Evolutionary conservation across 37 sponge, comb jelly and placozoan species (phyloP).

Genomic region (Hormiphora californensis): DNA sequence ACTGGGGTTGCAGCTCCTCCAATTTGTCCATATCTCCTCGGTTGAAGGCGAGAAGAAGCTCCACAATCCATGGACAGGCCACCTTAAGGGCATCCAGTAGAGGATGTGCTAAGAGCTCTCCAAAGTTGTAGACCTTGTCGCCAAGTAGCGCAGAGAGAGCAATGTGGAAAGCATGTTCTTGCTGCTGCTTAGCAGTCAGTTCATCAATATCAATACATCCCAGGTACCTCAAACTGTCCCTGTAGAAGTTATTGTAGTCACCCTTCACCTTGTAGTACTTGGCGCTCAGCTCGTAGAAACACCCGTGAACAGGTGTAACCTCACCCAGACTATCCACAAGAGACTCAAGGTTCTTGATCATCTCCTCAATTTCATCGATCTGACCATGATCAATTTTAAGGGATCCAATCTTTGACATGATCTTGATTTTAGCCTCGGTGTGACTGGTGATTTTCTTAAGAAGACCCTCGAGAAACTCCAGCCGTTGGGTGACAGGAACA

Average conservation of each 20-base stretch:
- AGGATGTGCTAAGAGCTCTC: slow-evolving; percentile 80
- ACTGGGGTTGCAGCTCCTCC: slow-evolving; percentile 46
- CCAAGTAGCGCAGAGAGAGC: slow-evolving; percentile 80
- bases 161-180: slow-evolving; percentile 61
- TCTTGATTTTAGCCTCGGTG: slow-evolving; percentile 39
- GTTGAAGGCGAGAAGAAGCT: slow-evolving; percentile 72
- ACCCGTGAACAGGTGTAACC: slow-evolving; percentile 69
- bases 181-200: slow-evolving; percentile 28
- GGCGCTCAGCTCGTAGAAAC: slow-evolving; percentile 71
- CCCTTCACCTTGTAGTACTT: slow-evolving; percentile 63
- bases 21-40: slow-evolving; percentile 49
- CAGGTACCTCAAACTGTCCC: slow-evolving; percentile 74
- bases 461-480: slow-evolving; percentile 19
- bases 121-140: slow-evolving; percentile 81
- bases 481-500: not conserved
- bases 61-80: slow-evolving; percentile 69
- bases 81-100: slow-evolving; percentile 62
- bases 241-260: slow-evolving; percentile 67
- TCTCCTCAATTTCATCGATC: slow-evolving; percentile 47
- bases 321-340: slow-evolving; percentile 63
- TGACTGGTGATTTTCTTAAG: slow-evolving; percentile 27
- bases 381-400: slow-evolving; percentile 15
- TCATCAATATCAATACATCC: slow-evolving; percentile 78
- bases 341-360: slow-evolving; percentile 60
- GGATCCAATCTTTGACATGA: slow-evolving; percentile 30